Conservation (phyloP, 2,113 vertebrate genomes). For the Embiotoca jacksoni region DNA sequence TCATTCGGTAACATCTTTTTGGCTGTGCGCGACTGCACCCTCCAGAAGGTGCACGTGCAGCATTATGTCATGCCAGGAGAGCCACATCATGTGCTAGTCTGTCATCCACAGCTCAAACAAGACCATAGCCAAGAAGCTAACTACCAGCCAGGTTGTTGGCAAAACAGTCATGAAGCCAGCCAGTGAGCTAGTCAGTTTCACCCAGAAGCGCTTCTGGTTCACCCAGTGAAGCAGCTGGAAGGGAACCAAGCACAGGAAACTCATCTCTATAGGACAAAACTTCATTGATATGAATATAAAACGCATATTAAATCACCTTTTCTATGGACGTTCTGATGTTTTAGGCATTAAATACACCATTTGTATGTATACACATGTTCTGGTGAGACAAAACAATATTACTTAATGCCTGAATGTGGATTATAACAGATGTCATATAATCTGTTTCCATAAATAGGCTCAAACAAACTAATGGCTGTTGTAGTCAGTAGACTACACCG, state of each 20-base stretch:
- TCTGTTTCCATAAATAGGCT: constrained; percentile 38
- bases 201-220: too few species aligned
- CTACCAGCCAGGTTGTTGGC: constrained; percentile 15
- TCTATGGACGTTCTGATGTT: not conserved
- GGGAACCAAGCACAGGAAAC: not conserved
- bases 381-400: not conserved
- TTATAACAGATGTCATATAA: constrained; percentile 33
- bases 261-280: not conserved
- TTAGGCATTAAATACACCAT: not conserved
- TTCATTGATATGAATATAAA: too few species aligned
- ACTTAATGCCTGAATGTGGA: constrained; percentile 21
- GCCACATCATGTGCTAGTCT: constrained; percentile 9
- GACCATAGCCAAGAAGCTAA: constrained; percentile 11
- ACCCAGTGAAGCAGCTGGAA: not conserved
- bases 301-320: not conserved
- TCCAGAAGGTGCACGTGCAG: constrained; percentile 64
- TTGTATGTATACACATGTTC: not conserved
- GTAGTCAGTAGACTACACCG: not conserved
- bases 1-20: constrained; percentile 65
- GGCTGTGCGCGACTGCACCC: constrained; percentile 44
- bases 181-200: too few species aligned
- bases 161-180: constrained; percentile 5
- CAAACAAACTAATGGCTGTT: constrained; percentile 24
- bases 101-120: constrained; percentile 19
- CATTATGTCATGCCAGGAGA: constrained; percentile 21